phyloP scores from a whole-genome alignment of 2,888 invertebrate species.

The Drosophila acutilabella region DNA sequence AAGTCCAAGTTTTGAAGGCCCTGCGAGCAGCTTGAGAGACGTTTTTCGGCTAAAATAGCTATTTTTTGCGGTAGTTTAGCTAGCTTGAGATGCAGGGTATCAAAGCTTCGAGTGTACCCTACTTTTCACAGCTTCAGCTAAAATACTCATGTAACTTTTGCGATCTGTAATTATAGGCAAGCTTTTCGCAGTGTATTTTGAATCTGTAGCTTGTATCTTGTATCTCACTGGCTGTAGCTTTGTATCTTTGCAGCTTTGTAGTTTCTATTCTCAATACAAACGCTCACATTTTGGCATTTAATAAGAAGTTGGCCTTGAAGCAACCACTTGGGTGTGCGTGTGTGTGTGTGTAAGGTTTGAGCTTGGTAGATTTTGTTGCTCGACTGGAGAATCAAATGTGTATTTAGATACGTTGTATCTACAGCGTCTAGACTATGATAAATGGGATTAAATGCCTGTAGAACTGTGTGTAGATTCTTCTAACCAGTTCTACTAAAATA shows the following conservation, averaged over 20 bases:
- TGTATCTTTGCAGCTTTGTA: slow-evolving; percentile 22
- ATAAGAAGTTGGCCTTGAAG: slow-evolving; percentile 79
- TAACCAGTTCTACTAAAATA: slow-evolving; percentile 41
- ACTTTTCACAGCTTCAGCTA: too few species aligned
- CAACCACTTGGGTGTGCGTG: slow-evolving; percentile 53
- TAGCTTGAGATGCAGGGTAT: too few species aligned
- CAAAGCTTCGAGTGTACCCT: too few species aligned
- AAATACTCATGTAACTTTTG: too few species aligned
- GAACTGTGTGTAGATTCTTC: slow-evolving; percentile 38
- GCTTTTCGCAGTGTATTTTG: slow-evolving; percentile 16
- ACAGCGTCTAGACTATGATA: slow-evolving; percentile 68
- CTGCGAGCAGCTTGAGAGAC: background rate
- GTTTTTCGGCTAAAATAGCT: too few species aligned
- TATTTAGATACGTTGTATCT: slow-evolving; percentile 3
- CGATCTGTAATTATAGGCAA: background rate
- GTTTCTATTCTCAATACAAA: slow-evolving; percentile 54
- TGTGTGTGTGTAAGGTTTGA: slow-evolving; percentile 9
- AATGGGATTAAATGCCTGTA: slow-evolving; percentile 54
- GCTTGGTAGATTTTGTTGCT: slow-evolving; percentile 13
- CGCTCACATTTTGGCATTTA: slow-evolving; percentile 77
- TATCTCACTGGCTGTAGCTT: slow-evolving; percentile 7
- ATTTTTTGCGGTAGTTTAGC: too few species aligned
- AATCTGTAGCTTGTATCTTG: slow-evolving; percentile 14
- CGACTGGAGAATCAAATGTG: slow-evolving; percentile 33
- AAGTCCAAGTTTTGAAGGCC: slow-evolving; percentile 9